Evolutionary conservation across 2,113 vertebrate genomes (phyloP).

Genomic region (Coreoperca whiteheadi): DNA sequence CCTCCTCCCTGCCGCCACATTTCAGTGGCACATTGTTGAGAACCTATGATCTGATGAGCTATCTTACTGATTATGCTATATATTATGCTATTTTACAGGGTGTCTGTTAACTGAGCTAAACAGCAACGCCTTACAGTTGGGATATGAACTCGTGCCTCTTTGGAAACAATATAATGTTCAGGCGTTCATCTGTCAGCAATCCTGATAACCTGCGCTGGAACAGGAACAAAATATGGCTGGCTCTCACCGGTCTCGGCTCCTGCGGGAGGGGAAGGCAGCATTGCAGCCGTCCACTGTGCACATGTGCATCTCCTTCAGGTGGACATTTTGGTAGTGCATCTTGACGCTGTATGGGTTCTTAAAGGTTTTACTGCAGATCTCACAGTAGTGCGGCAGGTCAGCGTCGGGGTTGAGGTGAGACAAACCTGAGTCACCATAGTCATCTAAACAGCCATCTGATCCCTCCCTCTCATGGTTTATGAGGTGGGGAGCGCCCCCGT

Average conservation of each 20-base stretch:
- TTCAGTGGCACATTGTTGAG: not conserved
- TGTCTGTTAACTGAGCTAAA: not conserved
- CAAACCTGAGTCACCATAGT: constrained; percentile 77
- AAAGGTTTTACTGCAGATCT: constrained; percentile 95
- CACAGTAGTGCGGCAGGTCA: constrained; percentile 89
- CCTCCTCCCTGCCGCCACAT: not conserved
- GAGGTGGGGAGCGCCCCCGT: constrained; percentile 79
- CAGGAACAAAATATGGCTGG: not conserved
- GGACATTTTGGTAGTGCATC: constrained; percentile 94
- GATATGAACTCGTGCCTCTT: not conserved
- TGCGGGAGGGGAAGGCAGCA: constrained; percentile 92
- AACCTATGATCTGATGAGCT: not conserved
- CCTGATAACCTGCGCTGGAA: not conserved
- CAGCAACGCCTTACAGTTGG: not conserved
- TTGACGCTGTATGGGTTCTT: constrained; percentile 95
- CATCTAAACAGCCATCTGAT: constrained; percentile 81
- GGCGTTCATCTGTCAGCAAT: not conserved
- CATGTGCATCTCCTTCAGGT: constrained; percentile 92
- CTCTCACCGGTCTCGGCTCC: constrained; percentile 97
- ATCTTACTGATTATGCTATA: no score
- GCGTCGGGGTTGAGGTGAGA: constrained; percentile 77
- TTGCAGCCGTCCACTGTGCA: constrained; percentile 94
- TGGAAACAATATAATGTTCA: not conserved
- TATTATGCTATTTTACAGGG: not conserved
- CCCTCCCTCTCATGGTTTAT: constrained; percentile 78